Evolutionary conservation across 2,888 invertebrate genomes (phyloP).

Genomic region (Leptopilina drosophilae): DNA sequence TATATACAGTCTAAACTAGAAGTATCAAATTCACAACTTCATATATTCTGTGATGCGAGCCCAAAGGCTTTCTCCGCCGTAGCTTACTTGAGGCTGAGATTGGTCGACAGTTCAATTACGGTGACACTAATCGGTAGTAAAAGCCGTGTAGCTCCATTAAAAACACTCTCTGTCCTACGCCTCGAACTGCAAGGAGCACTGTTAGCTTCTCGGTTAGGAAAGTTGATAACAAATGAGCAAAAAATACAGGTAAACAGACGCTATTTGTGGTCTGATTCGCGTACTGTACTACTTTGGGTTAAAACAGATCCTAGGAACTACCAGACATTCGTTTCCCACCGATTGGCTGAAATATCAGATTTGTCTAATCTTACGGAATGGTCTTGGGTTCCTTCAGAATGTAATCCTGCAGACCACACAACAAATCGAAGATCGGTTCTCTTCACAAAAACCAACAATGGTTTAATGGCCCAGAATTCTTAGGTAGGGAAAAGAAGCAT

Average conservation of each 20-base stretch:
- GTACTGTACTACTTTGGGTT: slow-evolving; percentile 55
- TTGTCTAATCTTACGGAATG: slow-evolving; percentile 49
- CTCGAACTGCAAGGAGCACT: slow-evolving; percentile 53
- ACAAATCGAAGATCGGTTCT: slow-evolving; percentile 10
- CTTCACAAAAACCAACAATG: neutral
- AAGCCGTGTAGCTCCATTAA: slow-evolving; percentile 46
- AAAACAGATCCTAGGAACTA: slow-evolving; percentile 43
- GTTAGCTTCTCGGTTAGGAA: slow-evolving; percentile 47
- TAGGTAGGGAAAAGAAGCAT: neutral
- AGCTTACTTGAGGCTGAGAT: slow-evolving; percentile 48
- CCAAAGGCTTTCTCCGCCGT: slow-evolving; percentile 56
- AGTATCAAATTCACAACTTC: slow-evolving; percentile 47
- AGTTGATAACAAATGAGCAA: slow-evolving; percentile 41
- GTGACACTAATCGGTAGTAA: slow-evolving; percentile 39
- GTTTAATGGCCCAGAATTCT: neutral
- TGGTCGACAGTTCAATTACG: neutral
- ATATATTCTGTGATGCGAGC: slow-evolving; percentile 62
- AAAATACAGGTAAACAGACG: slow-evolving; percentile 29
- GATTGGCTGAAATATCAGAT: slow-evolving; percentile 57
- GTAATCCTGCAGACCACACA: slow-evolving; percentile 59
- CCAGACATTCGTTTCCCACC: slow-evolving; percentile 53
- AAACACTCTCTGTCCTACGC: slow-evolving; percentile 45
- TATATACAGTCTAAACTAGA: neutral
- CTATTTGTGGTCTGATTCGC: slow-evolving; percentile 52
- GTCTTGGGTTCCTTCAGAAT: slow-evolving; percentile 56